A percentile compares a stretch with the other conserved stretches of the same genome.
Conservation (phyloP, 2,113 vertebrate genomes). For the Plecturocebus donacophilus region DNA sequence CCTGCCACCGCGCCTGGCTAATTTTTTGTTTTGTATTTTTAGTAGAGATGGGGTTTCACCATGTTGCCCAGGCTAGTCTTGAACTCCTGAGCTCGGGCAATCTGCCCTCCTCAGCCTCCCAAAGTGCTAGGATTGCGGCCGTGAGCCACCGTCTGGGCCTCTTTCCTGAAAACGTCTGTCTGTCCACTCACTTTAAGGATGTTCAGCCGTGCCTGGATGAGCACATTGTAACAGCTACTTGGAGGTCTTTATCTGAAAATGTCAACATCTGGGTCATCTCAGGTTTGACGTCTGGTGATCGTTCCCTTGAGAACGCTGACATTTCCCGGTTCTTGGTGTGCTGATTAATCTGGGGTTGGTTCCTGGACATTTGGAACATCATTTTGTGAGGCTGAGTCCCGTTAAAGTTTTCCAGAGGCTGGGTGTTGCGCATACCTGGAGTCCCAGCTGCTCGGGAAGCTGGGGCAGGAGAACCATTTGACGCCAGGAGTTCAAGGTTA, state of each 20-base stretch:
- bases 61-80: no score
- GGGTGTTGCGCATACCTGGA: background rate
- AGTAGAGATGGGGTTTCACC: no score
- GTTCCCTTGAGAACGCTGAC: background rate
- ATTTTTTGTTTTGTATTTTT: no score
- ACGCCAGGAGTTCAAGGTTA: background rate
- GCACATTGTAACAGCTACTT: rapidly evolving
- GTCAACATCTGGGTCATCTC: background rate
- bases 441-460: background rate
- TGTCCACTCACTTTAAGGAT: background rate
- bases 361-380: background rate
- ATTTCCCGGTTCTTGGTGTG: background rate
- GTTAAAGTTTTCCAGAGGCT: background rate
- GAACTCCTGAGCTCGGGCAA: no score
- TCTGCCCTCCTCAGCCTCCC: no score
- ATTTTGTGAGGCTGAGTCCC: background rate
- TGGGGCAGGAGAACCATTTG: background rate
- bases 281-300: background rate
- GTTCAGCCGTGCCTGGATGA: rapidly evolving
- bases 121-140: no score
- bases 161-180: background rate
- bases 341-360: background rate
- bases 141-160: no score
- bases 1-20: no score
- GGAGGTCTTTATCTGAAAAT: background rate